Conservation (phyloP, 2,113 vertebrate species). For the Neoarius graeffei region DNA sequence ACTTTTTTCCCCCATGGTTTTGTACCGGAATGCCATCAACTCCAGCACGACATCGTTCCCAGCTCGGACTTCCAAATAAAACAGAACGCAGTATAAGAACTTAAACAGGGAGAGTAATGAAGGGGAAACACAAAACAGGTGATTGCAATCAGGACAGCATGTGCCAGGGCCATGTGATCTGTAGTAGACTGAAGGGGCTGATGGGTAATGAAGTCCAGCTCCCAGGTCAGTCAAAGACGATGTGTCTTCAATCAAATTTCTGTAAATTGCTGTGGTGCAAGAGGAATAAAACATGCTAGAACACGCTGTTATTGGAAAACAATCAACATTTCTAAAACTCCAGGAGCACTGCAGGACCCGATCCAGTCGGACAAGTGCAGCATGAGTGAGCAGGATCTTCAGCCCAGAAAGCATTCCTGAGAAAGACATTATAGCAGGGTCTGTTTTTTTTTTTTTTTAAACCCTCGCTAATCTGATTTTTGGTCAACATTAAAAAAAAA, state of each 20-base stretch:
- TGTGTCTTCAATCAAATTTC: neutral
- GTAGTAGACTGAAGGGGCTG: neutral
- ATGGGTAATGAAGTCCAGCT: neutral
- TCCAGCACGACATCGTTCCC: no score
- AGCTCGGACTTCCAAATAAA: no score
- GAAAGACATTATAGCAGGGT: neutral
- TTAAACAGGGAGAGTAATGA: neutral
- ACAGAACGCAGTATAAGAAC: no score
- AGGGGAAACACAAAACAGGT: neutral
- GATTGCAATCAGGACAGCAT: neutral
- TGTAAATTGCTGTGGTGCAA: neutral
- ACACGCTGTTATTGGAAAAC: neutral
- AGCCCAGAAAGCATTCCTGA: neutral
- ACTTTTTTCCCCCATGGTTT: no score
- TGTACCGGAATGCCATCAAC: no score
- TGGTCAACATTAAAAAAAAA: neutral
- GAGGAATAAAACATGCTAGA: neutral
- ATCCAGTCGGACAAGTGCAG: neutral
- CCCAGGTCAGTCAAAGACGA: neutral
- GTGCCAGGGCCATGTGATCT: neutral
- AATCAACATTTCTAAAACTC: neutral
- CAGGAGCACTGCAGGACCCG: neutral
- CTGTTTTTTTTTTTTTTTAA: neutral
- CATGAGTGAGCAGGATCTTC: neutral
- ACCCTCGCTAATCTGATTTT: neutral